Conservation (phyloP, 2,113 vertebrate genomes). For the Rhinolophus ferrumequinum region DNA sequence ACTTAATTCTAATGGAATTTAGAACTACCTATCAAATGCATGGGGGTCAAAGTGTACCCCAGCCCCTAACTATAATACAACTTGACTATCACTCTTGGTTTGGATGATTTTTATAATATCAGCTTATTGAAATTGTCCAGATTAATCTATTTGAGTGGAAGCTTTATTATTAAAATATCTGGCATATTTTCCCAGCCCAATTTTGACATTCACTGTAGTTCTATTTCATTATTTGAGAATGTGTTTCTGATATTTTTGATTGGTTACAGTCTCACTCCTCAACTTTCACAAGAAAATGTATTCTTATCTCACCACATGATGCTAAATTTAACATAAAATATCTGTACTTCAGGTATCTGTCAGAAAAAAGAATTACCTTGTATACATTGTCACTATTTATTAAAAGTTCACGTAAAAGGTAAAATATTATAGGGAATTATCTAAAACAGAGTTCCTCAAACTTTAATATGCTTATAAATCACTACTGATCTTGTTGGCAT, state of each 20-base stretch:
- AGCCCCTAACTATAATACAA: background rate
- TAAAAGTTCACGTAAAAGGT: background rate
- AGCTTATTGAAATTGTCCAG: background rate
- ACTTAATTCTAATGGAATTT: background rate
- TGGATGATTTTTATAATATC: background rate
- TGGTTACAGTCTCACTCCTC: background rate
- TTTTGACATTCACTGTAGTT: background rate
- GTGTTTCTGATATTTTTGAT: background rate
- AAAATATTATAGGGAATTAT: background rate
- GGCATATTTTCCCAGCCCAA: background rate
- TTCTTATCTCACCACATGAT: background rate
- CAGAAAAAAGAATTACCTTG: background rate
- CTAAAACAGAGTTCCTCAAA: background rate
- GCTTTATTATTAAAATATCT: background rate
- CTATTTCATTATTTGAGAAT: slow-evolving; percentile 39
- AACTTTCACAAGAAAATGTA: background rate
- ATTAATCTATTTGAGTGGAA: background rate
- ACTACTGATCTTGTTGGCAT: background rate
- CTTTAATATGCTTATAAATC: background rate
- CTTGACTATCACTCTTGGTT: background rate
- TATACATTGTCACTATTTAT: background rate
- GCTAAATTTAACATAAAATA: slow-evolving; percentile 3
- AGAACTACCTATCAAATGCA: background rate
- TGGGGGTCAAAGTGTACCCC: background rate
- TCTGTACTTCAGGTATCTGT: background rate